Conservation (phyloP, 2,888 invertebrate species). For the Emesis furor region DNA sequence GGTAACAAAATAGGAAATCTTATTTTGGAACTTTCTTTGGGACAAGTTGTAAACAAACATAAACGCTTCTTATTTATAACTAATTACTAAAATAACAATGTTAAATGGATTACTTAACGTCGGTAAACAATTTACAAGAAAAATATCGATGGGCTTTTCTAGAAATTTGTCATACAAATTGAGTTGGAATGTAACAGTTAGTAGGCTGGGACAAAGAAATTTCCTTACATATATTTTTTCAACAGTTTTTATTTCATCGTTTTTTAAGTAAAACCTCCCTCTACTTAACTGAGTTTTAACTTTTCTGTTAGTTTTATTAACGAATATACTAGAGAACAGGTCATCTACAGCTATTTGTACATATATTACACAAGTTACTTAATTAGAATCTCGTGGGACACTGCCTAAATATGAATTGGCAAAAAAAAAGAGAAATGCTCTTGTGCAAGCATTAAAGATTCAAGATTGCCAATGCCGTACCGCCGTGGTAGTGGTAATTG, state of each 20-base stretch:
- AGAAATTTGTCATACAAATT: background rate
- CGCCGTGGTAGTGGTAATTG: too few species aligned
- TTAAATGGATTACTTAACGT: background rate
- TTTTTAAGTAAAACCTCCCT: background rate
- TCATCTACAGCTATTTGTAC: background rate
- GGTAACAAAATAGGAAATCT: background rate
- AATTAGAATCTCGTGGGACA: background rate
- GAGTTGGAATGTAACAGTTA: background rate
- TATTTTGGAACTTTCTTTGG: background rate
- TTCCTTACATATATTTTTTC: background rate
- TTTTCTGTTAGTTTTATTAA: background rate
- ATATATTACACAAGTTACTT: constrained; percentile 1
- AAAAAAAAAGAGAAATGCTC: constrained; percentile 21
- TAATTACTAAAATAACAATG: background rate
- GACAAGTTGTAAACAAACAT: background rate
- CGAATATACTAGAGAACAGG: background rate
- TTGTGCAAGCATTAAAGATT: too few species aligned
- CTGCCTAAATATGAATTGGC: background rate
- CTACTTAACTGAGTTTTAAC: background rate
- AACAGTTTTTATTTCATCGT: background rate
- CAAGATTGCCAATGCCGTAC: too few species aligned
- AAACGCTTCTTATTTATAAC: background rate
- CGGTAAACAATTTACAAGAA: background rate
- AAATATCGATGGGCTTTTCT: background rate
- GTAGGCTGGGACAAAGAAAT: background rate